These are phyloP conservation scores for Laticauda laticaudata DNA, from an alignment of 2,113 vertebrate genomes.

Conservation along the genomic window DNA sequence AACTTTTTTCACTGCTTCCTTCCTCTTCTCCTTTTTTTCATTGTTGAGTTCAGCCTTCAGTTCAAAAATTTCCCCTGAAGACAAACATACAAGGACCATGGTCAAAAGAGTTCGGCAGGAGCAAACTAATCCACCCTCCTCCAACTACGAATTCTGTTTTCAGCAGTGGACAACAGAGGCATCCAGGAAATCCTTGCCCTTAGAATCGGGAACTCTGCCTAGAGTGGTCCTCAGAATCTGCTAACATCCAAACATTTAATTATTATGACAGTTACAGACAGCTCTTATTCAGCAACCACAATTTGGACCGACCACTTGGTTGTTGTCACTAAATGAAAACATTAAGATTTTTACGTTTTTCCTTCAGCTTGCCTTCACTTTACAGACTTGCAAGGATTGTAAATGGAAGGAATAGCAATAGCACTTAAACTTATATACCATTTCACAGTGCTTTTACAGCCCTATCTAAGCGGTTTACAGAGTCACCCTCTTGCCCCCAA, in stretches of 20 bases:
- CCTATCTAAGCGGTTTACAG: too few species aligned
- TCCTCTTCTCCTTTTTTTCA: conserved; percentile 94
- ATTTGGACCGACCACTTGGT: background rate
- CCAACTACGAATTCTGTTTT: background rate
- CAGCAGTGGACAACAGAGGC: background rate
- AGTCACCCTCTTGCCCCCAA: too few species aligned
- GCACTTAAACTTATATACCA: too few species aligned
- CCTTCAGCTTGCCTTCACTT: background rate
- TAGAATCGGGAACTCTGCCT: background rate
- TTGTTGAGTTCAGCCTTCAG: conserved; percentile 93
- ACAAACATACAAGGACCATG: conserved; percentile 7
- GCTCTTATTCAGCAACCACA: background rate
- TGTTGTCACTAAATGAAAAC: background rate
- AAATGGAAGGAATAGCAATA: background rate
- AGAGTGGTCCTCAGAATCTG: background rate
- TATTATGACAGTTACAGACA: background rate
- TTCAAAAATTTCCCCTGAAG: conserved; percentile 91
- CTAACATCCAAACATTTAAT: background rate
- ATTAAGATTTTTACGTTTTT: background rate
- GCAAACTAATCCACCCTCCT: background rate
- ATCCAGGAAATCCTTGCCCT: background rate
- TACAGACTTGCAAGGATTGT: background rate
- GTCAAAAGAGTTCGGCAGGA: background rate
- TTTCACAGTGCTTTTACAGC: too few species aligned
- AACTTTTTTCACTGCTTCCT: conserved; percentile 93